phyloP scores from a whole-genome alignment of 2,113 vertebrate genomes.

The Willisornis vidua region DNA sequence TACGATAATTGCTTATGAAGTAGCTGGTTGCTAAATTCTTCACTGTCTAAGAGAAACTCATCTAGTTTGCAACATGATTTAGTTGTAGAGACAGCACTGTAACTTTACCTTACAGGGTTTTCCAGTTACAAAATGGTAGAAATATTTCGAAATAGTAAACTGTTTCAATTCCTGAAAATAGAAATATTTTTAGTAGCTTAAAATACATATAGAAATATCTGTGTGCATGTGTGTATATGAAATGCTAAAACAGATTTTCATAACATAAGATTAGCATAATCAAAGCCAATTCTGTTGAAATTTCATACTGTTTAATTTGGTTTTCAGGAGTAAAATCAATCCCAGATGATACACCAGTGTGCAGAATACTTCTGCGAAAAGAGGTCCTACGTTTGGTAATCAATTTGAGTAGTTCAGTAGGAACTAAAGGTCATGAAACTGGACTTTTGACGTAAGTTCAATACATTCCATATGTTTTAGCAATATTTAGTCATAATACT shows the following conservation, averaged over 20 bases:
- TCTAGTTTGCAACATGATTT: not conserved
- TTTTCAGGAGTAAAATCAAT: slow-evolving; percentile 89
- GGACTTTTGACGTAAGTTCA: slow-evolving; percentile 93
- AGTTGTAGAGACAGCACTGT: not conserved
- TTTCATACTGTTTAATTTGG: not conserved
- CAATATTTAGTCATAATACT: not conserved
- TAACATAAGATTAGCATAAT: not conserved
- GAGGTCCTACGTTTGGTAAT: slow-evolving; percentile 95
- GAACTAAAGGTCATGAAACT: slow-evolving; percentile 97
- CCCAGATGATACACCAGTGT: slow-evolving; percentile 93
- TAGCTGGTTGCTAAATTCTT: not conserved
- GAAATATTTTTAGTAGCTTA: not conserved
- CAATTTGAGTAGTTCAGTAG: slow-evolving; percentile 97
- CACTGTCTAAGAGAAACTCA: not conserved
- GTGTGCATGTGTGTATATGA: not conserved
- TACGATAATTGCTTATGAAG: rapidly evolving
- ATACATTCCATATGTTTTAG: not conserved
- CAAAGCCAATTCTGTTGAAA: not conserved
- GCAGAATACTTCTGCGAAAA: slow-evolving; percentile 92
- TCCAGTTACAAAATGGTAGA: not conserved
- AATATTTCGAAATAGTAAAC: not conserved
- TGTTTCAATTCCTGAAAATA: not conserved
- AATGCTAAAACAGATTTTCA: rapidly evolving
- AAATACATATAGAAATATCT: not conserved
- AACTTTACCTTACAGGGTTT: not conserved